Conservation (phyloP, 2,113 vertebrate genomes). For the Toxotes jaculatrix region DNA sequence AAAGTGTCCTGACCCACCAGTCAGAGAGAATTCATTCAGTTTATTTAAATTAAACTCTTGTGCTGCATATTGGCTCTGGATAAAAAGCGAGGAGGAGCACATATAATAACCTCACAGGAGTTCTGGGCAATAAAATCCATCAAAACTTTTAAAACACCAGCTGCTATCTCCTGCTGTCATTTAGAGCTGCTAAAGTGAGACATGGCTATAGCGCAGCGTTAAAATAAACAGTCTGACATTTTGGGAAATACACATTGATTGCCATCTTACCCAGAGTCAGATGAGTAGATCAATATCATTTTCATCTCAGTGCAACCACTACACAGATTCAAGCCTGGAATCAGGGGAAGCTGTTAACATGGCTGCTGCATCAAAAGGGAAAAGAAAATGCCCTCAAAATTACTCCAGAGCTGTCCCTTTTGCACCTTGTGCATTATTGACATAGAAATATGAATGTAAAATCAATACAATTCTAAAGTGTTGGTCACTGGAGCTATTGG, state of each 20-base stretch:
- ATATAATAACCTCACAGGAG: constrained; percentile 11
- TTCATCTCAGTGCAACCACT: constrained; percentile 28
- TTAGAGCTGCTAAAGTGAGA: constrained; percentile 28
- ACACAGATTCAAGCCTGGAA: constrained; percentile 3
- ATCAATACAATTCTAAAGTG: background rate
- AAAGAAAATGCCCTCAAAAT: background rate
- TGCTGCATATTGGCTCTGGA: background rate
- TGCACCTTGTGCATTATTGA: background rate
- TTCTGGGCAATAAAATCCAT: constrained; percentile 42
- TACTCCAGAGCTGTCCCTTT: background rate
- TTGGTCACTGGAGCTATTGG: too few relatives aligned
- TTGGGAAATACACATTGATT: constrained; percentile 51
- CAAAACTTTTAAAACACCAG: constrained; percentile 46
- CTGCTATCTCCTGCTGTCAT: constrained; percentile 49
- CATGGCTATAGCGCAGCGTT: background rate
- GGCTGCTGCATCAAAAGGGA: too few relatives aligned
- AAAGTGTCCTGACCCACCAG: background rate
- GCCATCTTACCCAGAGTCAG: constrained; percentile 32
- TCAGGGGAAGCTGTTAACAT: background rate
- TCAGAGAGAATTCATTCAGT: background rate
- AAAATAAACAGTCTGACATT: constrained; percentile 59
- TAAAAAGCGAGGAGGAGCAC: constrained; percentile 9
- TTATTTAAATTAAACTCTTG: background rate
- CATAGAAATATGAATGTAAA: background rate
- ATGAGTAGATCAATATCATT: constrained; percentile 51